A percentile compares a stretch with the other conserved stretches of the same genome.
Conservation (phyloP, 2,797 vertebrate species). For the Buceros bicornis region DNA sequence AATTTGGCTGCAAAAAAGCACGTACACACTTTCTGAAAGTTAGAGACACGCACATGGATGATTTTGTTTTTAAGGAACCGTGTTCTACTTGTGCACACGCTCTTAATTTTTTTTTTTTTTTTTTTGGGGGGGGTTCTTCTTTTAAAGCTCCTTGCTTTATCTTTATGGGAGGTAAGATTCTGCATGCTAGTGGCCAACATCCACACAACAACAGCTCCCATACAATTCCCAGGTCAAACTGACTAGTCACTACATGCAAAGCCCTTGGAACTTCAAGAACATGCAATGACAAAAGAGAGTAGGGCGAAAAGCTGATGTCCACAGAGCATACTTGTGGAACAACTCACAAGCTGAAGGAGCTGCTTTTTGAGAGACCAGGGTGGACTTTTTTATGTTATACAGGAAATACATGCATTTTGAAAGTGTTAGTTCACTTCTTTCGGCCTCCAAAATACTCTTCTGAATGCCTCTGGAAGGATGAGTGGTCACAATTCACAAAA, state of each 20-base stretch:
- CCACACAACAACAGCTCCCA: background rate
- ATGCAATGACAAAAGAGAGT: background rate
- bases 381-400: background rate
- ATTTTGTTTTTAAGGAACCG: background rate
- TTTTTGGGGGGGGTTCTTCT: background rate
- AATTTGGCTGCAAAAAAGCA: background rate
- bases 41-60: background rate
- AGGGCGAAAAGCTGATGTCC: background rate
- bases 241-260: background rate
- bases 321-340: background rate
- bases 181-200: background rate
- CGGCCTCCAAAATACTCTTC: background rate
- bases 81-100: background rate
- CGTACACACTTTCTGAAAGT: background rate
- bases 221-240: background rate
- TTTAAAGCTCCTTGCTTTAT: background rate
- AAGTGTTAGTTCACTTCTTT: background rate
- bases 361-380: background rate
- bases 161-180: background rate
- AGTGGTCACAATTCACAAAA: background rate
- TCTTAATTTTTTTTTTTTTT: background rate
- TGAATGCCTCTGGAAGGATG: background rate
- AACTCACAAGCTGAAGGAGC: background rate
- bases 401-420: background rate
- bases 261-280: background rate